phyloP scores from a whole-genome alignment of 2,113 vertebrate genomes.

The Salminus brasiliensis region DNA sequence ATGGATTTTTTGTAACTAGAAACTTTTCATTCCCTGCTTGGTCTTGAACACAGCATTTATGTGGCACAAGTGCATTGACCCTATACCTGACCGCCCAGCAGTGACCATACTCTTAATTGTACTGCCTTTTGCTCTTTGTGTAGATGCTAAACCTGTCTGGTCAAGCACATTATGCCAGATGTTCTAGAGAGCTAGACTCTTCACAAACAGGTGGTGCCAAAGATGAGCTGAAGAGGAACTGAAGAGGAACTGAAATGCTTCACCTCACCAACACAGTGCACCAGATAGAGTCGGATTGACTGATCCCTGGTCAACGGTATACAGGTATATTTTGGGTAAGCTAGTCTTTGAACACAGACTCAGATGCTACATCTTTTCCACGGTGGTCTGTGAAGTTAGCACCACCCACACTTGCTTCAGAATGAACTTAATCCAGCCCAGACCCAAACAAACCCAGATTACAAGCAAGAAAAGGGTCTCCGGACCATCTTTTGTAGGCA shows the following conservation, averaged over 20 bases:
- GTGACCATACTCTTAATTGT: neutral
- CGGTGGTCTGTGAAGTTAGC: conserved; percentile 66
- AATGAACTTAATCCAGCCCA: conserved; percentile 42
- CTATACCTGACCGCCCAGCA: neutral
- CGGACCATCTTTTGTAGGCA: conserved; percentile 18
- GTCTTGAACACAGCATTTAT: too few relatives aligned
- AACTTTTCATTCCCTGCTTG: too few relatives aligned
- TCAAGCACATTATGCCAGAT: neutral
- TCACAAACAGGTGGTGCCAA: neutral
- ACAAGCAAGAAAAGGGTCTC: conserved; percentile 31
- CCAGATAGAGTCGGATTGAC: neutral
- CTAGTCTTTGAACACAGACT: neutral
- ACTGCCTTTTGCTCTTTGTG: neutral
- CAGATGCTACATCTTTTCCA: conserved; percentile 26
- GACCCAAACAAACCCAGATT: conserved; percentile 46
- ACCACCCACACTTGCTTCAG: conserved; percentile 55
- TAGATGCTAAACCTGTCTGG: neutral
- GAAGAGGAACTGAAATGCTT: neutral
- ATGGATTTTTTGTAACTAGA: too few relatives aligned
- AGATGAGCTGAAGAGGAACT: too few relatives aligned
- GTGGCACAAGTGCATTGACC: too few relatives aligned
- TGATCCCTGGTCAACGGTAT: neutral
- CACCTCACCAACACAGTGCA: neutral
- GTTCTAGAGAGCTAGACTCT: neutral
- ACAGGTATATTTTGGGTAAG: neutral